Evolutionary conservation across 2,797 vertebrate genomes (phyloP).

Genomic region (Cyclopterus lumpus): DNA sequence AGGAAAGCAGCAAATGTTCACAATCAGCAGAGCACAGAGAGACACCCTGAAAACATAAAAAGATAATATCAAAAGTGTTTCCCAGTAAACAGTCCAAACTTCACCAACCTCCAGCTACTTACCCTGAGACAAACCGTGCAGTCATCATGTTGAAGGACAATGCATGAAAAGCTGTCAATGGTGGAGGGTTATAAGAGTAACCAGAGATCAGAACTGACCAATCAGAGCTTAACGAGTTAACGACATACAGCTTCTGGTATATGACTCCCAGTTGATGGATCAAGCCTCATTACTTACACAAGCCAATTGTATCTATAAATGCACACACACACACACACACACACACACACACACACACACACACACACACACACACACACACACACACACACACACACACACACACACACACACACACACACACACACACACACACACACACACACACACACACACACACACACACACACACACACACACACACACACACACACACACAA

Average conservation of each 20-base stretch:
- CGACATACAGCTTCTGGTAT: slow-evolving; percentile 11
- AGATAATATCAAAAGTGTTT: not conserved
- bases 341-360: too few relatives aligned
- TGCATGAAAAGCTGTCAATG: fast-evolving
- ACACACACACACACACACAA: too few relatives aligned
- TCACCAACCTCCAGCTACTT: fast-evolving
- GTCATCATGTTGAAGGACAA: slow-evolving; percentile 9
- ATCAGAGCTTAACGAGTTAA: slow-evolving; percentile 29
- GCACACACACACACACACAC: too few relatives aligned
- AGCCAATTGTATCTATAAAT: too few relatives aligned
- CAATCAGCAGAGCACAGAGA: slow-evolving; percentile 32
- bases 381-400: too few relatives aligned
- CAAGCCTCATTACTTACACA: not conserved
- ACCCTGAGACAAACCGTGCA: slow-evolving; percentile 12
- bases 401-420: too few relatives aligned
- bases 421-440: too few relatives aligned
- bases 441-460: too few relatives aligned
- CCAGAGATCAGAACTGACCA: slow-evolving; percentile 11
- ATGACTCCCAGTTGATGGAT: too few relatives aligned
- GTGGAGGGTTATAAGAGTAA: slow-evolving; percentile 19
- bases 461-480: too few relatives aligned
- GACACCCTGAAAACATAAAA: slow-evolving; percentile 8
- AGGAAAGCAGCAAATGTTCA: slow-evolving; percentile 9
- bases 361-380: too few relatives aligned
- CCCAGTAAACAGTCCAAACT: fast-evolving